Percentiles rank a stretch among this genome's conserved stretches.
These are phyloP conservation scores for Dendronephthya gigantea DNA, from an alignment of 64 coral and sea anemone species.

Conservation along the genomic window DNA sequence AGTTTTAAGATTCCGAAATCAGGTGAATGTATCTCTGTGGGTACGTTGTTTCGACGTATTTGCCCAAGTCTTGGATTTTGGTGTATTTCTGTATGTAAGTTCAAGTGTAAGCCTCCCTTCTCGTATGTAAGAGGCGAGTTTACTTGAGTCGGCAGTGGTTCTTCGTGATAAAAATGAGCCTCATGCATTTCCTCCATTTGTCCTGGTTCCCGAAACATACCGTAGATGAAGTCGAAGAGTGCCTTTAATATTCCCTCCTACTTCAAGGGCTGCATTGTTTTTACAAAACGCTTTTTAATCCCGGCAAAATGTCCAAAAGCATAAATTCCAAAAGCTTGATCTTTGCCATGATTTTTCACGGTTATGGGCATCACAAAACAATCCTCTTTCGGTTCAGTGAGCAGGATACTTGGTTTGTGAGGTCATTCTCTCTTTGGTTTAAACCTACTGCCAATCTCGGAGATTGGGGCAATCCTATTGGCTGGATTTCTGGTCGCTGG, in stretches of 20 bases:
- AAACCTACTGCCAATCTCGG: not conserved
- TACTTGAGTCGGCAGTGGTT: not conserved
- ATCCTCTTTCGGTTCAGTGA: not conserved
- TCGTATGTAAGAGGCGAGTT: not conserved
- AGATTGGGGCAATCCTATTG: not conserved
- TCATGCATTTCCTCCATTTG: constrained; percentile 7
- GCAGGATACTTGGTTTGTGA: not conserved
- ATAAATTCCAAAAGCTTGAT: not conserved
- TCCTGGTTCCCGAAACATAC: constrained; percentile 1
- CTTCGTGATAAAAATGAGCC: not conserved
- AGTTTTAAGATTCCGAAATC: not conserved
- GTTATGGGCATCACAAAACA: not conserved
- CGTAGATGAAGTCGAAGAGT: not conserved
- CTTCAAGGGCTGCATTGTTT: not conserved
- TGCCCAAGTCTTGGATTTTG: not conserved
- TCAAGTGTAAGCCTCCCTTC: not conserved
- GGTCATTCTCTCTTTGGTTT: not conserved
- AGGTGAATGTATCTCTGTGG: not conserved
- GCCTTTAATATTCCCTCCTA: not conserved
- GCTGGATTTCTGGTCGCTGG: not conserved
- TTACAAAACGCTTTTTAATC: not conserved
- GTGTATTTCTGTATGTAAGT: not conserved
- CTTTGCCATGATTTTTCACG: not conserved
- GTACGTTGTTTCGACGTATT: not conserved
- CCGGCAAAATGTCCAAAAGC: not conserved